A percentile compares a stretch with the other conserved stretches of the same genome.
Evolutionary conservation across 2,797 vertebrate species (phyloP).

Genomic region (Hybognathus amarus): DNA sequence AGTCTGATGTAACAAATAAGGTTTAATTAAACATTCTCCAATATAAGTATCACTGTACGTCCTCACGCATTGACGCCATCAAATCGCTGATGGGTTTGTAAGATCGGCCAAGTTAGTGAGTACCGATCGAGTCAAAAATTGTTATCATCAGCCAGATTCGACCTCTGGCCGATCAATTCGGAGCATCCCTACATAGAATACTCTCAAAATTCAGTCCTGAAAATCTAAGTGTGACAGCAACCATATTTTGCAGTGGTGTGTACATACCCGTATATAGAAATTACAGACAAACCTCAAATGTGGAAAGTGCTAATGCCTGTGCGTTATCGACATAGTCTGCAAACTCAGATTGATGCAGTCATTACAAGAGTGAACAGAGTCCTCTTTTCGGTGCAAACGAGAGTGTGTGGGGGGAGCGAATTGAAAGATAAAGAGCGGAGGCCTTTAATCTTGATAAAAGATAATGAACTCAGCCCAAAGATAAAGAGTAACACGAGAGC

Average conservation of each 20-base stretch:
- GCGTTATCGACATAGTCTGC: constrained; percentile 59
- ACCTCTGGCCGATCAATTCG: no score
- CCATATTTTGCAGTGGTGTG: background rate
- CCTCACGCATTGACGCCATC: no score
- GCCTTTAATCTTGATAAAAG: constrained; percentile 71
- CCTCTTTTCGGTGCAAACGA: constrained; percentile 24
- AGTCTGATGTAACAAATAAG: no score
- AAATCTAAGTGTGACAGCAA: background rate
- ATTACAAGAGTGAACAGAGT: constrained; percentile 55
- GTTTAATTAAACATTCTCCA: no score
- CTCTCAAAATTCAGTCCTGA: background rate
- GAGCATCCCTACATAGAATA: no score
- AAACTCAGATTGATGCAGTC: constrained; percentile 71
- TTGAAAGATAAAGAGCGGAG: constrained; percentile 48
- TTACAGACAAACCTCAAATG: background rate
- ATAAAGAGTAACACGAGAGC: constrained; percentile 55
- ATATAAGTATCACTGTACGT: no score
- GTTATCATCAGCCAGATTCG: no score
- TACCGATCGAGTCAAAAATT: no score
- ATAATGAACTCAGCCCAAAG: constrained; percentile 49
- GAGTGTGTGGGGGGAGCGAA: constrained; percentile 32
- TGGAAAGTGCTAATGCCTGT: constrained; percentile 53
- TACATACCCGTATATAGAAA: background rate
- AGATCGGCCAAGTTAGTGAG: no score
- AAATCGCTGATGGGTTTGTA: no score